Evolutionary conservation across 1,140 invertebrate genomes (phyloP), one percentile per base, ranked within the genome.

Genomic region (Halotydeus destructor): DNA sequence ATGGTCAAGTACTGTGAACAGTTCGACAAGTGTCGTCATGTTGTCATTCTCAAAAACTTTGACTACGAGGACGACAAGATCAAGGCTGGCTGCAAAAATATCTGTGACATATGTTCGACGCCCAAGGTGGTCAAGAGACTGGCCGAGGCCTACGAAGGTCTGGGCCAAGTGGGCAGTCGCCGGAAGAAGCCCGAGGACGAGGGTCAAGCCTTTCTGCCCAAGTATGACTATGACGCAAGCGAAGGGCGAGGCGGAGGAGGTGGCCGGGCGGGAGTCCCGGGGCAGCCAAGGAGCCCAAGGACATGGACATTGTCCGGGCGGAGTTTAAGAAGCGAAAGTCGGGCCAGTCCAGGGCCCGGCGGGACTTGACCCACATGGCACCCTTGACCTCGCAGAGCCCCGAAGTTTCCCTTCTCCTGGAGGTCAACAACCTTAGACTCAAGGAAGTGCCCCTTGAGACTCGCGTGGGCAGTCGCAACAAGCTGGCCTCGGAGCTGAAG

Each of bases 1-100:
- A 78, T 85, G 60, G 68, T 83, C 8, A 68, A 74, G 45, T 82
- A 74, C 53, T 81, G 77, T 45, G 48, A 49, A 38, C 30, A 44
- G 30, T 31, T 32, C 14, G 16, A 2, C 33, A 41, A 31, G 9
- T 54, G 52, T 40, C 45, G 52, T 16, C 52, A 54, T 39, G 42
- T 41, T 28, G 3, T 46, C 14, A 21, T 54, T 11, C 38, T 46
- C 16, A 23, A 30, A 24, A 55, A 56, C 33, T 53, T 58, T 47
- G 48, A 34, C 3, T 21, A 30, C n/a, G 39, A 34, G 16, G 45
- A 46, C 18, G 25, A 27, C 8, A 32, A 19, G 23, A 24, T 46
- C 19, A 27, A 24, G 19, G n/a, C 3, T 26, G 45, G 45, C 2
- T 46, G 45, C 28, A 34, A 34, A 19, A n/a, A 22, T 5, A 5